phyloP scores from a whole-genome alignment of 1,140 invertebrate genomes.

The Calosoma granatense region DNA sequence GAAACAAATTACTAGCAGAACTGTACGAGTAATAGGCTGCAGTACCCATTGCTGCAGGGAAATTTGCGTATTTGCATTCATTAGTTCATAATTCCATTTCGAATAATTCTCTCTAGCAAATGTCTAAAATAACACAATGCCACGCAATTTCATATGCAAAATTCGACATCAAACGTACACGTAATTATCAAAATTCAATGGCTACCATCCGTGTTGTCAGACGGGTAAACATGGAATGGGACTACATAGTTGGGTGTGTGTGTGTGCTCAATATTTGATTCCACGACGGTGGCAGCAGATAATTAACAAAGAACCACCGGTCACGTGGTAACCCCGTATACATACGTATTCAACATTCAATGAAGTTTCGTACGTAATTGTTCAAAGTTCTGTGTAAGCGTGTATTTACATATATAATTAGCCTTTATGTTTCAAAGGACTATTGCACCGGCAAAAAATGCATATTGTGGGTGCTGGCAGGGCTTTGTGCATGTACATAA shows the following conservation, averaged over 20 bases:
- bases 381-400: constrained; percentile 26
- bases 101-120: too few species aligned
- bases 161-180: too few species aligned
- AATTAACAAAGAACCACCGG: constrained; percentile 19
- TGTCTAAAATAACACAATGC: neutral
- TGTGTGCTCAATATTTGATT: neutral
- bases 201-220: neutral
- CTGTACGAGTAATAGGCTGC: too few species aligned
- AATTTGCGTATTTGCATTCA: too few species aligned
- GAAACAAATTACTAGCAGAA: too few species aligned
- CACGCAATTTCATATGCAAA: neutral
- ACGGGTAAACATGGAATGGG: neutral
- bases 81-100: too few species aligned
- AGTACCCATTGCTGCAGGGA: too few species aligned
- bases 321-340: constrained; percentile 18
- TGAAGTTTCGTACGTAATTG: constrained; percentile 25
- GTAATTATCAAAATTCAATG: neutral
- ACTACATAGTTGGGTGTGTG: too few species aligned
- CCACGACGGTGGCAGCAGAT: constrained; percentile 8
- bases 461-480: neutral
- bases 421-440: constrained; percentile 21
- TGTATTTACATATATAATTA: constrained; percentile 28
- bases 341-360: constrained; percentile 17
- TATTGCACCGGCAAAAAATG: neutral
- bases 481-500: too few species aligned